These are phyloP conservation scores for Trichacis sp. DNA, from an alignment of 2,888 invertebrate species.

Conservation along the genomic window DNA sequence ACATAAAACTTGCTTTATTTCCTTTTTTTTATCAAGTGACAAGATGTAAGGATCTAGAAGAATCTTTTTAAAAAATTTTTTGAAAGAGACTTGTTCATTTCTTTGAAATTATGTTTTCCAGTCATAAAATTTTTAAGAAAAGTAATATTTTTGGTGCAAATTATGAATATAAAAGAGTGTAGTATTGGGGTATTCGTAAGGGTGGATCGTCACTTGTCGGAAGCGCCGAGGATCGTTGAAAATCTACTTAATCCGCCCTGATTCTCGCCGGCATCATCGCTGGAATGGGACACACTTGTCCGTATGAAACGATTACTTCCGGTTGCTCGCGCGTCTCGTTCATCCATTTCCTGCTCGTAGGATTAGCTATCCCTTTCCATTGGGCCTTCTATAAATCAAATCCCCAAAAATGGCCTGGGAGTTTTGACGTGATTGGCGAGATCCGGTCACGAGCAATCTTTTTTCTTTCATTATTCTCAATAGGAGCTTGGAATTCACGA, in stretches of 20 bases:
- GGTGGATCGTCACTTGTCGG: conserved; percentile 20
- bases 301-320: conserved; percentile 37
- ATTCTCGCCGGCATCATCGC: conserved; percentile 28
- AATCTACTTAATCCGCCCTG: conserved; percentile 33
- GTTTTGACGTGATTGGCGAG: not conserved
- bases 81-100: too few relatives aligned
- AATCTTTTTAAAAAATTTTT: too few relatives aligned
- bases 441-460: too few relatives aligned
- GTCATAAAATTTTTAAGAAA: too few relatives aligned
- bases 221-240: conserved; percentile 23
- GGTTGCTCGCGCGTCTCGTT: conserved; percentile 35
- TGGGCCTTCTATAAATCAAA: not conserved
- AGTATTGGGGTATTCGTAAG: not conserved
- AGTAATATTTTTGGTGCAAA: not conserved
- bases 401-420: not conserved
- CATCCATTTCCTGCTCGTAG: conserved; percentile 33
- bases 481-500: too few relatives aligned
- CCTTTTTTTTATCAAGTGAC: too few relatives aligned
- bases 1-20: too few relatives aligned
- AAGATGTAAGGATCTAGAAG: too few relatives aligned
- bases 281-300: conserved; percentile 16
- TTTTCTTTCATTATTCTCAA: too few relatives aligned
- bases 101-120: too few relatives aligned
- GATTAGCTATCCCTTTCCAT: too few relatives aligned
- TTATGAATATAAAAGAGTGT: not conserved